Conservation (phyloP, 2,888 invertebrate genomes). For the Seladonia tumulorum region DNA sequence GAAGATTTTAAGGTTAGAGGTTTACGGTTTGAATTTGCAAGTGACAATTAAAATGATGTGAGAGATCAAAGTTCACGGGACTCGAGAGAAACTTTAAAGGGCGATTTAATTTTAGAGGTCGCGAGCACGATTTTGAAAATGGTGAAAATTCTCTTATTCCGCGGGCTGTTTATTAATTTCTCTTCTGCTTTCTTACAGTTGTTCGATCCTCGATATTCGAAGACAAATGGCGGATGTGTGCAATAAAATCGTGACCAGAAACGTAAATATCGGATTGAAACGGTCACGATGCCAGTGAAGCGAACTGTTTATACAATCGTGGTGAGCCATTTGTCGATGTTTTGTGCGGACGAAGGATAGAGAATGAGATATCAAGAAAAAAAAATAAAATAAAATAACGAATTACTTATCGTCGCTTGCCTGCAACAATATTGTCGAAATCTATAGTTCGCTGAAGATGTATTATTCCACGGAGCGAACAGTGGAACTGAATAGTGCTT, state of each 20-base stretch:
- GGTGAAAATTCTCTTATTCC: neutral
- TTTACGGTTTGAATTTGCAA: neutral
- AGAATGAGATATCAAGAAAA: neutral
- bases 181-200: neutral
- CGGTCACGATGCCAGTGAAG: neutral
- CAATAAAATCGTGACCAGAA: neutral
- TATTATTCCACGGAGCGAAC: neutral
- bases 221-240: neutral
- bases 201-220: neutral
- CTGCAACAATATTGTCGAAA: neutral
- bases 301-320: neutral
- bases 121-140: neutral
- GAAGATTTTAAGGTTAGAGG: neutral
- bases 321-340: neutral
- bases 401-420: neutral
- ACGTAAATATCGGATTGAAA: slow-evolving; percentile 17
- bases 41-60: neutral
- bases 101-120: neutral
- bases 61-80: too few relatives aligned
- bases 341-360: neutral
- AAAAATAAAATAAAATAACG: neutral
- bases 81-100: neutral
- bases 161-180: neutral
- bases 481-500: neutral
- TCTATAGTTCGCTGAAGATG: neutral